Evolutionary conservation across 2,888 invertebrate species (phyloP).

Genomic region (Lasioglossum calceatum): DNA sequence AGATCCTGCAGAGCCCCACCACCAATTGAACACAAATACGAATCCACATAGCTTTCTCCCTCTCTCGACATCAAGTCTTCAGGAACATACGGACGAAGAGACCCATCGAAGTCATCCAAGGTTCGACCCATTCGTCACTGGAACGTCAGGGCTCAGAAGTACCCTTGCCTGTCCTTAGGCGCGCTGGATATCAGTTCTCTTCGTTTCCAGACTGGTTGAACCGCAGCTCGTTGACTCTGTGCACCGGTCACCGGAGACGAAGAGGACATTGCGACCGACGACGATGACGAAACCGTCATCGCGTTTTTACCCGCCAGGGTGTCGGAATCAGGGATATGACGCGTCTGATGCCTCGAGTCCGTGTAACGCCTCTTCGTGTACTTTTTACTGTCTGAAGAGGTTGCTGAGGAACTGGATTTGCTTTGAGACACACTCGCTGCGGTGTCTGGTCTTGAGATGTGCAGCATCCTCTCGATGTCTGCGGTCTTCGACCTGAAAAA

Average conservation of each 20-base stretch:
- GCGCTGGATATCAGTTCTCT: slow-evolving; percentile 93
- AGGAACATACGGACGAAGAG: not conserved
- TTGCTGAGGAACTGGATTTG: slow-evolving; percentile 82
- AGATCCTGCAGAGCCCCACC: not conserved
- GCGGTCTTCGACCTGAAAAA: slow-evolving; percentile 87
- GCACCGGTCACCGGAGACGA: slow-evolving; percentile 64
- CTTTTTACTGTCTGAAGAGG: slow-evolving; percentile 86
- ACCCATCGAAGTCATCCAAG: slow-evolving; percentile 21
- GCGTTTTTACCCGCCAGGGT: slow-evolving; percentile 81
- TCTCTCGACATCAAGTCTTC: not conserved
- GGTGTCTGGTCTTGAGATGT: slow-evolving; percentile 84
- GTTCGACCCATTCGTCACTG: slow-evolving; percentile 48
- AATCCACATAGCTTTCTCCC: not conserved
- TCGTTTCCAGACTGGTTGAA: slow-evolving; percentile 89
- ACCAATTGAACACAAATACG: slow-evolving; percentile 3
- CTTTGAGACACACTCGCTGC: slow-evolving; percentile 38
- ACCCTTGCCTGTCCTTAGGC: slow-evolving; percentile 83
- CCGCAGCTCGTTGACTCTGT: slow-evolving; percentile 68
- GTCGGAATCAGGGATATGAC: slow-evolving; percentile 86
- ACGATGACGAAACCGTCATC: slow-evolving; percentile 69
- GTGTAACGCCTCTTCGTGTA: slow-evolving; percentile 87
- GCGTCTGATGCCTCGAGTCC: slow-evolving; percentile 87
- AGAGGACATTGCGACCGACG: slow-evolving; percentile 72
- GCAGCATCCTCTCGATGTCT: slow-evolving; percentile 88
- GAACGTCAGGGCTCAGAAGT: slow-evolving; percentile 68